These are phyloP conservation scores for Calliopum simillimum DNA, from an alignment of 2,888 invertebrate species.

Conservation along the genomic window DNA sequence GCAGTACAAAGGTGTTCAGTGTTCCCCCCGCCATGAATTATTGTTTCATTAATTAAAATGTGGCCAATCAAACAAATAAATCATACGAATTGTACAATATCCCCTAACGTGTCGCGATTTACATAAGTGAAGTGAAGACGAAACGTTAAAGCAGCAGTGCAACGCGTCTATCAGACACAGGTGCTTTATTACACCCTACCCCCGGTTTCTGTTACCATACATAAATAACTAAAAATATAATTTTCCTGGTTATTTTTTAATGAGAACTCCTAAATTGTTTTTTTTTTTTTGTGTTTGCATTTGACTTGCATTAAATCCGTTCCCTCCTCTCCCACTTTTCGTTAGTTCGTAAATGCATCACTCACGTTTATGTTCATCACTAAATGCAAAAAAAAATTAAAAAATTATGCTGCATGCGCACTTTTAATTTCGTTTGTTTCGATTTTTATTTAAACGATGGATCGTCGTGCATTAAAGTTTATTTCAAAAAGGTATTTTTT, in stretches of 20 bases:
- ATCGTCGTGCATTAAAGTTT: conserved; percentile 84
- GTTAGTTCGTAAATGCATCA: too few relatives aligned
- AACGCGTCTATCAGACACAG: conserved; percentile 22
- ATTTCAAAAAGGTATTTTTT: conserved; percentile 83
- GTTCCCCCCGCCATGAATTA: conserved; percentile 40
- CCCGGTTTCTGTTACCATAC: not conserved
- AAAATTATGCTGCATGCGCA: conserved; percentile 57
- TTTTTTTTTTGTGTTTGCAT: conserved; percentile 15
- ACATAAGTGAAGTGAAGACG: conserved; percentile 17
- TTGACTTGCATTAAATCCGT: too few relatives aligned
- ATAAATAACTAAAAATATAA: too few relatives aligned
- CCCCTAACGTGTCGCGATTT: conserved; percentile 1
- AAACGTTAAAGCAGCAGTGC: not conserved
- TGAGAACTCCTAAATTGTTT: not conserved
- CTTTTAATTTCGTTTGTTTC: conserved; percentile 64
- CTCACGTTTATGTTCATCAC: too few relatives aligned
- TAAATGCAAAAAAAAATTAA: conserved; percentile 28
- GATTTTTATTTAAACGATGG: conserved; percentile 74
- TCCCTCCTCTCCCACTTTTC: too few relatives aligned
- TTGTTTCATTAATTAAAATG: conserved; percentile 34
- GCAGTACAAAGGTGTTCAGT: not conserved
- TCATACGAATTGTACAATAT: not conserved
- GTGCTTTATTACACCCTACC: conserved; percentile 22
- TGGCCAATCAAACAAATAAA: conserved; percentile 25
- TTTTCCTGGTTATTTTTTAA: too few relatives aligned